Conservation (phyloP, 1,140 invertebrate genomes). For the Vanessa atalanta region DNA sequence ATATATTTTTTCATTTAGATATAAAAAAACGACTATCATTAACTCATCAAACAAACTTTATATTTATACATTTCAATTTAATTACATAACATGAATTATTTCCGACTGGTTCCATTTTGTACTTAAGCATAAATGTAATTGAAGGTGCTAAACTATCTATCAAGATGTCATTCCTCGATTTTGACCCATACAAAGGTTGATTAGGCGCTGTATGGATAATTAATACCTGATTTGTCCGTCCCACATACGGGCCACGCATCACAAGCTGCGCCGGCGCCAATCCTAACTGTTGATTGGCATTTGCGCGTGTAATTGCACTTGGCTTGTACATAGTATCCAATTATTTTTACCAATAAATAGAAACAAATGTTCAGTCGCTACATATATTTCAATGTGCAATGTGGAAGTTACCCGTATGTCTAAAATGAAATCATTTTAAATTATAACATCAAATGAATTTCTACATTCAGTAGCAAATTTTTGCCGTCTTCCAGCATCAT, state of each 20-base stretch:
- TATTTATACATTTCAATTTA: too few species aligned
- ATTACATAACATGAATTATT: too few species aligned
- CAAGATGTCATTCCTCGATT: constrained; percentile 37
- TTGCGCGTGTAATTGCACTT: constrained; percentile 59
- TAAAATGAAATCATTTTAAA: too few species aligned
- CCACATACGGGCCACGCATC: constrained; percentile 74
- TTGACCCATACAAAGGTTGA: constrained; percentile 57
- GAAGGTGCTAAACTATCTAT: not conserved
- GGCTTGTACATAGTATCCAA: constrained; percentile 32
- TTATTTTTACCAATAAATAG: constrained; percentile 15
- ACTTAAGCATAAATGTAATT: too few species aligned
- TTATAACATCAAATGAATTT: too few species aligned
- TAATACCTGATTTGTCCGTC: constrained; percentile 75
- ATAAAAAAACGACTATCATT: too few species aligned
- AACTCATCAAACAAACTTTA: too few species aligned
- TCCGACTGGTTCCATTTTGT: too few species aligned
- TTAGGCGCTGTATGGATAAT: constrained; percentile 69
- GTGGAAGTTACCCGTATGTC: too few species aligned
- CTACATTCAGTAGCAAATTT: too few species aligned
- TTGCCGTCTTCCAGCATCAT: not conserved
- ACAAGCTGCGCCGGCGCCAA: constrained; percentile 69
- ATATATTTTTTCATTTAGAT: too few species aligned
- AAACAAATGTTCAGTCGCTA: not conserved
- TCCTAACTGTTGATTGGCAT: constrained; percentile 73
- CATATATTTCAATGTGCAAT: too few species aligned